Base-by-base conservation (phyloP, 2,888 invertebrate genomes). In the Beris chalybata region DNA sequence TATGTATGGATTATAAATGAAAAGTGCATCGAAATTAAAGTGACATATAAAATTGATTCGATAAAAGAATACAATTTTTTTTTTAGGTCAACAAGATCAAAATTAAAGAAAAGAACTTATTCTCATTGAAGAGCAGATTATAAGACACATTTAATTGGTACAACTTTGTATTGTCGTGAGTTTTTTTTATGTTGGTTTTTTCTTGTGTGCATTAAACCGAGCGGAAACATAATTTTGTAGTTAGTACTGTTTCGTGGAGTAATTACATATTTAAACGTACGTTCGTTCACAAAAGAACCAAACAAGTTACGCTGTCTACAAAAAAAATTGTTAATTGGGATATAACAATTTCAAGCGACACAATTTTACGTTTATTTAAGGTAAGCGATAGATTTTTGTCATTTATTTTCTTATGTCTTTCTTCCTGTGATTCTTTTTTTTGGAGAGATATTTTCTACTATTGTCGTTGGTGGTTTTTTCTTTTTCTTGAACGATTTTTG, bases 351-450 rank as follows among this genome's bases (percentile, higher is more conserved):
- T 52, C 61, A 61, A 52, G 32, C 61, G 47, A 61, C 61, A 61
- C 50, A 50, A 61, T 61, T 61, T 52, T 61, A 38, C 61, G 61
- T 61, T 61, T 61, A 61, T 61, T 61, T 52, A 61, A 61, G 61
- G 61, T 61, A 61, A 61, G 61, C 50, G 13, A 38, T 22, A 12
- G 38, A 55, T 32, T 22, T 53, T 15, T 53, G 7, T 38, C 9
- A 7, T 38, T 38, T 22, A 22, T 22, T 22, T 22, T 22, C 22
- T 22, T 22, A 22, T 22, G 22, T 22, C n/a, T n/a, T 22, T 22
- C 22, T 22, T 22, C 22, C 22, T 22, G 22, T 22, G 22, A 1
- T 22, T 3, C 3, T 22, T 22, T 22, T 22, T 22, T 22, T 22
- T 22, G 22, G 22, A 22, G 22, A 22, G 22, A 22, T 22, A 22